phyloP scores from a whole-genome alignment of 2,797 vertebrate genomes.

The Sebastes itinus region DNA sequence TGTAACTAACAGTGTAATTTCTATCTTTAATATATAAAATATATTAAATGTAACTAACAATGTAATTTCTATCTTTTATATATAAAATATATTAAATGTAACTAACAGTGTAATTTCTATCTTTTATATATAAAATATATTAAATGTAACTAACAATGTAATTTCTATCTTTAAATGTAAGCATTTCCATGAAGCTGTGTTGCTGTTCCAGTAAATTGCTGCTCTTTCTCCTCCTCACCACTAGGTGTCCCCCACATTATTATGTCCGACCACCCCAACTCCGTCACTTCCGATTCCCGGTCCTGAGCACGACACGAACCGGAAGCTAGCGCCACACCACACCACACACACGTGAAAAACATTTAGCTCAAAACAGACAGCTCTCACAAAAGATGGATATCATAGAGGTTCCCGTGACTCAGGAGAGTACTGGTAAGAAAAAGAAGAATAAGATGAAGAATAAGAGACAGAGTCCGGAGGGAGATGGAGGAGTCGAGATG shows the following conservation, averaged over 20 bases:
- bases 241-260: constrained; percentile 23
- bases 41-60: background rate
- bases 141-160: background rate
- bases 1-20: background rate
- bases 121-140: background rate
- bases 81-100: too few relatives aligned
- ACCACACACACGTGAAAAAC: constrained; percentile 59
- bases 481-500: constrained; percentile 19
- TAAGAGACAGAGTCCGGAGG: background rate
- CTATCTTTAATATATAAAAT: background rate
- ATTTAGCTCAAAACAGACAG: constrained; percentile 27
- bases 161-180: background rate
- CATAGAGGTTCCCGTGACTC: constrained; percentile 36
- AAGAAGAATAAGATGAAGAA: constrained; percentile 51
- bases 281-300: constrained; percentile 21
- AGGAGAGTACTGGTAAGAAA: constrained; percentile 45
- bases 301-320: background rate
- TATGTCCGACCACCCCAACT: fast-evolving
- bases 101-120: background rate
- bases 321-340: too few relatives aligned
- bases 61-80: too few relatives aligned
- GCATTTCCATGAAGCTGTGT: background rate
- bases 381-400: constrained; percentile 62
- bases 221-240: constrained; percentile 47
- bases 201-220: too few relatives aligned